A percentile compares a stretch with the other conserved stretches of the same genome.
Evolutionary conservation across 2,888 invertebrate genomes (phyloP).

Genomic region (Mesorhabditis sp.): DNA sequence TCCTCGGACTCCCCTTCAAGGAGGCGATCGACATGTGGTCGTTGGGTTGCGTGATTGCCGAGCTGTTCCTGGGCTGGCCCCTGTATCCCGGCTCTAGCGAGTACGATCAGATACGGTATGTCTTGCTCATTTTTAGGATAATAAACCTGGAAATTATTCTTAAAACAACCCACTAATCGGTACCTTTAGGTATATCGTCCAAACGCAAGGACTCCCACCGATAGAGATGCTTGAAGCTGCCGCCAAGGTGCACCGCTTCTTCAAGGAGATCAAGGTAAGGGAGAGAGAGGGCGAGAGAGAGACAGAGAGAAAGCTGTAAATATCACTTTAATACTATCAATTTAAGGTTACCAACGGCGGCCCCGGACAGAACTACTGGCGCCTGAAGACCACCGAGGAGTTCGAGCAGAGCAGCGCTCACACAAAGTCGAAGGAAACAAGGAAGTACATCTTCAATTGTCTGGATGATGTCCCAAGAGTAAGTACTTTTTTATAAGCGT

Average conservation of each 20-base stretch:
- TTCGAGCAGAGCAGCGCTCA: slow-evolving; percentile 88
- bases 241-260: slow-evolving; percentile 96
- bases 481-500: slow-evolving; percentile 10
- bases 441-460: slow-evolving; percentile 99
- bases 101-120: slow-evolving; percentile 74
- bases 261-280: slow-evolving; percentile 60
- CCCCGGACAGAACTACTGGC: slow-evolving; percentile 34
- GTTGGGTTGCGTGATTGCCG: slow-evolving; percentile 96
- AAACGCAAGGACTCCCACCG: slow-evolving; percentile 93
- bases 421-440: slow-evolving; percentile 95
- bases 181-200: slow-evolving; percentile 71
- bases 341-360: slow-evolving; percentile 14
- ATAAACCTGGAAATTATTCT: too few relatives aligned
- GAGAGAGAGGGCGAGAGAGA: not conserved
- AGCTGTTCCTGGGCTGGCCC: slow-evolving; percentile 98
- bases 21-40: slow-evolving; percentile 99
- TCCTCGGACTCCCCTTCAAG: slow-evolving; percentile 93
- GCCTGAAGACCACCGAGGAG: slow-evolving; percentile 89
- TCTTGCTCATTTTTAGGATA: not conserved
- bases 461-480: slow-evolving; percentile 81
- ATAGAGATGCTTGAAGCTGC: slow-evolving; percentile 95
- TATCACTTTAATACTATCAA: not conserved
- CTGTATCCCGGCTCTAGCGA: slow-evolving; percentile 97
- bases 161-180: not conserved
- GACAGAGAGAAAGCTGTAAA: too few relatives aligned